These are phyloP conservation scores for Minunthozetes semirufus DNA, from an alignment of 2,888 invertebrate species.

Conservation along the genomic window DNA sequence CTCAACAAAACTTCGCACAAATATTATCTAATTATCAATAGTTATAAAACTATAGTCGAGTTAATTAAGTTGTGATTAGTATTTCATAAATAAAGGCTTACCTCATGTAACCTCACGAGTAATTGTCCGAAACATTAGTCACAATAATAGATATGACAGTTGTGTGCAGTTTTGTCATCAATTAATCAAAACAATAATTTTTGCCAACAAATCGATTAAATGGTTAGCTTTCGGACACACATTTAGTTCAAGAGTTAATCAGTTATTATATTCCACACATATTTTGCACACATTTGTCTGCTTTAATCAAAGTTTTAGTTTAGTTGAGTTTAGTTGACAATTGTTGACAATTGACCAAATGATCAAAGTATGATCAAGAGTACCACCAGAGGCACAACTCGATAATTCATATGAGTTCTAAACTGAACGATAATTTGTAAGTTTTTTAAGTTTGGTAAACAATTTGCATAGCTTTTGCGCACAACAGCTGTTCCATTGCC, in stretches of 20 bases:
- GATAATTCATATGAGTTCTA: not conserved
- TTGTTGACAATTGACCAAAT: too few relatives aligned
- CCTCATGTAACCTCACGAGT: not conserved
- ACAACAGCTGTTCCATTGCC: constrained; percentile 22
- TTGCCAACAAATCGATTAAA: not conserved
- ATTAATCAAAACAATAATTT: constrained; percentile 1
- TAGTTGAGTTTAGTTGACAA: too few relatives aligned
- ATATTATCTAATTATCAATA: too few relatives aligned
- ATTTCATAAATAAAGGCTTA: not conserved
- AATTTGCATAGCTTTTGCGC: constrained; percentile 24
- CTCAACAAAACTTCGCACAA: too few relatives aligned
- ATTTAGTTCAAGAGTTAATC: not conserved
- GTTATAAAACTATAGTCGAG: too few relatives aligned
- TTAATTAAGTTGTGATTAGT: not conserved
- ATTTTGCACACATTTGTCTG: too few relatives aligned
- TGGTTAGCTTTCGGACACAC: not conserved
- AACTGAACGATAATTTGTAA: not conserved
- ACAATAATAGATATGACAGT: not conserved
- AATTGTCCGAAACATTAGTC: not conserved
- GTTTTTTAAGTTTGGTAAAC: constrained; percentile 22
- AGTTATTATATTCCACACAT: too few relatives aligned
- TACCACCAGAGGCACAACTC: not conserved
- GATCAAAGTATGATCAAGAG: too few relatives aligned
- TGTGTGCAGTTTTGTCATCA: not conserved
- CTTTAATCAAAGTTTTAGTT: too few relatives aligned